Base-by-base conservation (phyloP, 1,140 invertebrate species). In the Drosophila nigromelanica region DNA sequence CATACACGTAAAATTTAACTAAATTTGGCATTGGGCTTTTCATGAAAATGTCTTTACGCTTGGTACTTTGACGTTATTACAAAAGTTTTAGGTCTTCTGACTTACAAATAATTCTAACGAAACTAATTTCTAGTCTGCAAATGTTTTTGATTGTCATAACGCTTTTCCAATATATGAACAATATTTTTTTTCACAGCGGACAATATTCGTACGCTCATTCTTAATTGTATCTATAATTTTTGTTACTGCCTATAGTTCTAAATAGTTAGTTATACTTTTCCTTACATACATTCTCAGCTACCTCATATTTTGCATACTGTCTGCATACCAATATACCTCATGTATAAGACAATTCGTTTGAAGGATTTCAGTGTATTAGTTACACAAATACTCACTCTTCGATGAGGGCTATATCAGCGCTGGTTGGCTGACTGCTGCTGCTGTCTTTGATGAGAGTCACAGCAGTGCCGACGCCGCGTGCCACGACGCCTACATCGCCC, bases 401-500 rank as follows among this genome's bases (percentile, higher is more conserved):
- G 52, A 93, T 91, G 21, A 92, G 90, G 7, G 87, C 73, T 47
- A 78, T 92, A 58, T 94, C 93, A 10, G 79, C 64, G 60, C 90
- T 83, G 45, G 82, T 89, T 3, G 86, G 86, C 35, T 92, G 77
- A 55, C 76, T 91, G 70, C 93, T 93, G 33, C 47, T 77, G 15
- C 93, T 93, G 35, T 94, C 80, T 87, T 94, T 94, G 2, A 95
- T 93, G 27, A 97, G 92, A 1, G 95, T 96, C 0, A 97, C 97
- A 8, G 97, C 97, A 18, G 97, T 98, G n/a, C 97, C 98, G 68
- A 98, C 97, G 0, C 98, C 98, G 52, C 98, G 94, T 0, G 95
- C 96, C 5, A 99, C 98, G 58, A 99, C 98, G 0, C 98, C 98
- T 30, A 97, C 98, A 92, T 99, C 98, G 4, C 98, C 98, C 93